phyloP scores from a whole-genome alignment of 1,140 invertebrate species.

The Drosophila ogumai region DNA sequence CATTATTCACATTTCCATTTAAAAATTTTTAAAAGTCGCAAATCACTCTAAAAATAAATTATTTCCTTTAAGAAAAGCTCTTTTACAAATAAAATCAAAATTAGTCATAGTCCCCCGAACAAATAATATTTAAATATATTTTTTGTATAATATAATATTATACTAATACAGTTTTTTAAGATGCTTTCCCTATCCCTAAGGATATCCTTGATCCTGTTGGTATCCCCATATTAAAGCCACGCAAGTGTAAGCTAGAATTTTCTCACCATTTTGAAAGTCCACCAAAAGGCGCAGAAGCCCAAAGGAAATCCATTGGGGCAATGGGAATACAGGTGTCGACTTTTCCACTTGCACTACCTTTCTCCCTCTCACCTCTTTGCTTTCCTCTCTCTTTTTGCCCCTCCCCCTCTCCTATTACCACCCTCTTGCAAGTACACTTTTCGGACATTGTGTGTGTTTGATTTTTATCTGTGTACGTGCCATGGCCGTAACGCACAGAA shows the following conservation, averaged over 20 bases:
- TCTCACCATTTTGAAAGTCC: constrained; percentile 10
- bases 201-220: too few species aligned
- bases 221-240: too few species aligned
- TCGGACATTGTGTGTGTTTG: constrained; percentile 64
- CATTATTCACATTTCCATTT: too few species aligned
- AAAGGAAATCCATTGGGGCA: constrained; percentile 5
- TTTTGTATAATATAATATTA: too few species aligned
- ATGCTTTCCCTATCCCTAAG: too few species aligned
- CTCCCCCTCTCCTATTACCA: neutral
- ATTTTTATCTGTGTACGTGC: constrained; percentile 76
- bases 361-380: neutral
- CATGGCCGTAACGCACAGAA: constrained; percentile 61
- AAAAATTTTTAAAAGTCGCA: too few species aligned
- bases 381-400: neutral
- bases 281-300: neutral
- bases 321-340: constrained; percentile 34
- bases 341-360: constrained; percentile 12
- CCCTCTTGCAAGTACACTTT: constrained; percentile 40
- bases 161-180: too few species aligned
- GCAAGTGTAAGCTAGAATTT: neutral
- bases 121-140: too few species aligned
- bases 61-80: too few species aligned
- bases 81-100: too few species aligned
- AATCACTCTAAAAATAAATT: too few species aligned
- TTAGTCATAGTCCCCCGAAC: too few species aligned